Conservation (phyloP, 1,140 invertebrate species). For the Micrasema minimum region DNA sequence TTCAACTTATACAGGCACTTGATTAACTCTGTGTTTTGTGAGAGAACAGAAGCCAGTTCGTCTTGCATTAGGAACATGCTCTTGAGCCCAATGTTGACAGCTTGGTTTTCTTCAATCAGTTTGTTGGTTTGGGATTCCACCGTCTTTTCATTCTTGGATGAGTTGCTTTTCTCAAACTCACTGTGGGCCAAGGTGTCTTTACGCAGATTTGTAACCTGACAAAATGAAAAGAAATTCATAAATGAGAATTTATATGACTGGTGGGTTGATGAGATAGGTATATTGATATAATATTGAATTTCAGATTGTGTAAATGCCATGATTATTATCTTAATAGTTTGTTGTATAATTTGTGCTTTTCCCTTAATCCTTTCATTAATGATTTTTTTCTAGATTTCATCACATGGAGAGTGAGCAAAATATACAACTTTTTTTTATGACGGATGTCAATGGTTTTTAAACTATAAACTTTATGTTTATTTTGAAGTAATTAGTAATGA, state of each 20-base stretch:
- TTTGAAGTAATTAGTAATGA: no score
- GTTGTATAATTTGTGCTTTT: no score
- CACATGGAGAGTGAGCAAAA: no score
- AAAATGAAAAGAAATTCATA: neutral
- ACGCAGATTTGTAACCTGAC: conserved; percentile 46
- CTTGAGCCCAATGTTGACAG: conserved; percentile 38
- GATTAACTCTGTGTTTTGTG: conserved; percentile 43
- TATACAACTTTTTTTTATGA: no score
- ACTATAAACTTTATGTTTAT: no score
- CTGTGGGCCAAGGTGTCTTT: conserved; percentile 32
- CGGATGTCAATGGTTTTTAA: no score
- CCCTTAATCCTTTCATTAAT: no score
- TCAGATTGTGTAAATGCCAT: no score
- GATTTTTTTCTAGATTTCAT: no score
- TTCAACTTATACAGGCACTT: conserved; percentile 33
- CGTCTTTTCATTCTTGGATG: conserved; percentile 39
- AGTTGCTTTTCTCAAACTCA: conserved; percentile 38
- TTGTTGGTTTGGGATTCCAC: conserved; percentile 17
- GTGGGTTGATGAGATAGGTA: no score
- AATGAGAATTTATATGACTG: neutral
- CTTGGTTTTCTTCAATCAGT: conserved; percentile 39
- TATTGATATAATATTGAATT: no score
- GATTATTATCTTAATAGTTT: no score
- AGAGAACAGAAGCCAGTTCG: conserved; percentile 34
- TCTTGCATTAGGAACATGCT: conserved; percentile 43